A percentile compares a stretch with the other conserved stretches of the same genome.
Evolutionary conservation across 1,140 invertebrate genomes (phyloP).

Genomic region (Cephus cinctus): DNA sequence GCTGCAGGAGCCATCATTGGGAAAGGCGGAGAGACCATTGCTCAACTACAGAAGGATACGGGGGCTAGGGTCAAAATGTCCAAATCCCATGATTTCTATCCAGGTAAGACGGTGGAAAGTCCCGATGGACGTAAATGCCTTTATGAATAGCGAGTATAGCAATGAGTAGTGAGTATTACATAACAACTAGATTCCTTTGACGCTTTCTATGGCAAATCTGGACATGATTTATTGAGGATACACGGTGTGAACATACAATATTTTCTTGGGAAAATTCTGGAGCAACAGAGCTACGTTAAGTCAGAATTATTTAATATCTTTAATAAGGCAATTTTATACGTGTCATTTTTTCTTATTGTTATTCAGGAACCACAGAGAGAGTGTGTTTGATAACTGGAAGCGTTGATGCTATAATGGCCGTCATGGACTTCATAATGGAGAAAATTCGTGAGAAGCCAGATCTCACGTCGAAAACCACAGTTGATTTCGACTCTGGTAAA

Average conservation of each 20-base stretch:
- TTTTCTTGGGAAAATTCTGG: too few species aligned
- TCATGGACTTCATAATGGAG: constrained; percentile 95
- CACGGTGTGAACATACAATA: too few species aligned
- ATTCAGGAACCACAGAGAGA: constrained; percentile 90
- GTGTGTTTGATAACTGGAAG: constrained; percentile 96
- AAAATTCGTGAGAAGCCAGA: constrained; percentile 98
- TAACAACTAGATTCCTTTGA: not conserved
- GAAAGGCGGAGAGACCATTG: constrained; percentile 96
- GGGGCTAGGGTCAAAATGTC: constrained; percentile 97
- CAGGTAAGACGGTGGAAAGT: too few species aligned
- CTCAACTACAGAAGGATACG: constrained; percentile 93
- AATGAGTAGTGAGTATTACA: too few species aligned
- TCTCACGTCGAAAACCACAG: constrained; percentile 73
- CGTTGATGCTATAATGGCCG: constrained; percentile 89
- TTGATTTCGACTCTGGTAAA: constrained; percentile 69
- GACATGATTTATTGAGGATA: too few species aligned
- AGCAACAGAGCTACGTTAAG: not conserved
- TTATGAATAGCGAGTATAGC: too few species aligned
- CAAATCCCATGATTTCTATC: constrained; percentile 97
- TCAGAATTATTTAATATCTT: not conserved
- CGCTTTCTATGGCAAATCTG: too few species aligned
- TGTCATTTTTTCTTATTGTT: constrained; percentile 12
- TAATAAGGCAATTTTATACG: not conserved
- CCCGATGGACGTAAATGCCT: too few species aligned
- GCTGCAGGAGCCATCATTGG: constrained; percentile 97